phyloP scores from a whole-genome alignment of 2,888 invertebrate genomes.

The Lucinisca nassula region DNA sequence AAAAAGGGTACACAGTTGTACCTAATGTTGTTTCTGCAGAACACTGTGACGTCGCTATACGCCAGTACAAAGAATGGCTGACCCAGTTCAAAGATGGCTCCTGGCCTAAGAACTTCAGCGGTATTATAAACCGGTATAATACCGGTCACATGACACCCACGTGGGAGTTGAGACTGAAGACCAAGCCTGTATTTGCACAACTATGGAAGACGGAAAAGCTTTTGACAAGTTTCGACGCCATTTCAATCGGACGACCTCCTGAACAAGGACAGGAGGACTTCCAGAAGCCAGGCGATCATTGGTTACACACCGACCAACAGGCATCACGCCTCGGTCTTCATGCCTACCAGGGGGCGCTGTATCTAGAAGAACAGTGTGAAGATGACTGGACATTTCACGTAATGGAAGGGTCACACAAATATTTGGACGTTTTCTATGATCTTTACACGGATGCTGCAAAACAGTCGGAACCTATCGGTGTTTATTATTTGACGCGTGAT shows the following conservation, averaged over 20 bases:
- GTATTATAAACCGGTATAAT: constrained; percentile 82
- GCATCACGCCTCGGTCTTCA: constrained; percentile 78
- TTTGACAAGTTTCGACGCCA: constrained; percentile 77
- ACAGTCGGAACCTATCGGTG: constrained; percentile 38
- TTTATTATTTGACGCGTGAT: constrained; percentile 46
- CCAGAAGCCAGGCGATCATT: constrained; percentile 54
- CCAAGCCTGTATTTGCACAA: constrained; percentile 75
- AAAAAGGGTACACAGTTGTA: constrained; percentile 80
- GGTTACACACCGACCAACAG: constrained; percentile 83
- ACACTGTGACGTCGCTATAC: constrained; percentile 75
- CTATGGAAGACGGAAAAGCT: constrained; percentile 81
- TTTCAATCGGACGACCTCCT: constrained; percentile 81
- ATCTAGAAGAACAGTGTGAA: constrained; percentile 76
- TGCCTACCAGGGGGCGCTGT: constrained; percentile 82
- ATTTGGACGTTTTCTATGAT: constrained; percentile 68
- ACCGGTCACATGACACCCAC: constrained; percentile 64
- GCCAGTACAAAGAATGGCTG: constrained; percentile 76
- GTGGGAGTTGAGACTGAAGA: constrained; percentile 72
- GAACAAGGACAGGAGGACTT: constrained; percentile 74
- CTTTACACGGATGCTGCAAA: constrained; percentile 38
- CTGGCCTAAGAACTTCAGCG: constrained; percentile 71
- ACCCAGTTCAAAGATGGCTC: constrained; percentile 69
- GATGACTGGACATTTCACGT: constrained; percentile 80
- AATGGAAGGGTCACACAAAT: constrained; percentile 74
- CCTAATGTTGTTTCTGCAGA: constrained; percentile 63